Evolutionary conservation across 2,888 invertebrate species (phyloP).

Genomic region (Megalurothrips usitatus): DNA sequence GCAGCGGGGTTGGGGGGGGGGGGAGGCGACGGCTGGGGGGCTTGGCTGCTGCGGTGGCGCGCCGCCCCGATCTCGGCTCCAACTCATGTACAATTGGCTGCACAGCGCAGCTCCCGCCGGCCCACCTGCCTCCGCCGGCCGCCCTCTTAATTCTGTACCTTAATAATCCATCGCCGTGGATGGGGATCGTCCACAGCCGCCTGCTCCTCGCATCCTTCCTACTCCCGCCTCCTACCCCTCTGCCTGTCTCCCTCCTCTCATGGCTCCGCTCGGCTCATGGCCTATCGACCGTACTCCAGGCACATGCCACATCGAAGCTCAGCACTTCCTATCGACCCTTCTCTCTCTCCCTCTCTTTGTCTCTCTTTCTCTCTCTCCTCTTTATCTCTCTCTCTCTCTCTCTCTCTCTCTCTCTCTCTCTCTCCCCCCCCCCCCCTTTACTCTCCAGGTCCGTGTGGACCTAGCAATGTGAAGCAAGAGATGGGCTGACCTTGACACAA

Average conservation of each 20-base stretch:
- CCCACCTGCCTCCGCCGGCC: no score
- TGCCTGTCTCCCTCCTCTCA: background rate
- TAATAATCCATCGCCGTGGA: background rate
- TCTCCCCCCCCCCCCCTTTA: background rate
- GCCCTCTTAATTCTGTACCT: no score
- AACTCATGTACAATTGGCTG: no score
- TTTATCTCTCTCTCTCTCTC: slow-evolving; percentile 2
- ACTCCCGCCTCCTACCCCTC: background rate
- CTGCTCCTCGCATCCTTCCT: background rate
- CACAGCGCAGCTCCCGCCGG: no score
- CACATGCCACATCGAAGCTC: background rate
- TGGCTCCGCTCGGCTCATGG: background rate
- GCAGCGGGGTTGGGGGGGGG: no score
- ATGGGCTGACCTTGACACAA: slow-evolving; percentile 5
- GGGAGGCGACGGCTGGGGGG: no score
- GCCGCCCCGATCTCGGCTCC: no score
- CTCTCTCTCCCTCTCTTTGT: background rate
- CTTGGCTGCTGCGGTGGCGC: no score
- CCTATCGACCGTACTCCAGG: background rate
- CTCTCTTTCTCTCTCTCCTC: background rate
- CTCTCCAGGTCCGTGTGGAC: background rate
- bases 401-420: slow-evolving; percentile 1
- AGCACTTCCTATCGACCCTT: slow-evolving; percentile 3
- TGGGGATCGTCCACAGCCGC: background rate
- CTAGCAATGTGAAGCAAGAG: background rate